phyloP scores from a whole-genome alignment of 1,140 invertebrate species.

The Sarcophaga peregrina region DNA sequence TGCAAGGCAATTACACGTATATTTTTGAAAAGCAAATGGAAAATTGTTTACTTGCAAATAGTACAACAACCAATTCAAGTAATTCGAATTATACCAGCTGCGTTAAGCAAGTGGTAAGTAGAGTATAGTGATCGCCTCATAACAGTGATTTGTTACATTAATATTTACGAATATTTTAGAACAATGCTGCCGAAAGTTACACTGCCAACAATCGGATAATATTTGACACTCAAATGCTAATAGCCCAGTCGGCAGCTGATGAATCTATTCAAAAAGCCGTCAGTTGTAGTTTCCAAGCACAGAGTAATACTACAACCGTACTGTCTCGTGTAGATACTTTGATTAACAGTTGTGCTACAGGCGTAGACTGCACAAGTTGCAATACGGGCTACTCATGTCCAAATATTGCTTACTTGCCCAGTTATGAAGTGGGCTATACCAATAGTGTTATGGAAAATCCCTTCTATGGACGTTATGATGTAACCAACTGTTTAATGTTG shows the following conservation, averaged over 20 bases:
- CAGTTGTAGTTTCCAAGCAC: background rate
- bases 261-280: background rate
- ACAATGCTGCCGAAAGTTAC: background rate
- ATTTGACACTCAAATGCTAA: background rate
- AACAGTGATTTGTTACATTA: no score
- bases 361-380: background rate
- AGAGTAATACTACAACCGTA: background rate
- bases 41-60: background rate
- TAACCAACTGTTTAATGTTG: slow-evolving; percentile 22
- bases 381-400: background rate
- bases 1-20: slow-evolving; percentile 14
- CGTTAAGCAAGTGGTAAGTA: slow-evolving; percentile 20
- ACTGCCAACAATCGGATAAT: background rate
- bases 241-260: background rate
- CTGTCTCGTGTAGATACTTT: background rate
- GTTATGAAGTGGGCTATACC: background rate
- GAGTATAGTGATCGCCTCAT: background rate
- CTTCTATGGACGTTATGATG: slow-evolving; percentile 1
- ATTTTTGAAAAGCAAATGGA: background rate
- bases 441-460: slow-evolving; percentile 16
- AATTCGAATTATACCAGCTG: background rate
- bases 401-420: background rate
- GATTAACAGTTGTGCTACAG: background rate
- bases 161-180: background rate
- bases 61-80: no score